A percentile compares a stretch with the other conserved stretches of the same genome.
These are phyloP conservation scores for Drosophila teissieri DNA, from an alignment of 1,140 invertebrate genomes.

Conservation along the genomic window DNA sequence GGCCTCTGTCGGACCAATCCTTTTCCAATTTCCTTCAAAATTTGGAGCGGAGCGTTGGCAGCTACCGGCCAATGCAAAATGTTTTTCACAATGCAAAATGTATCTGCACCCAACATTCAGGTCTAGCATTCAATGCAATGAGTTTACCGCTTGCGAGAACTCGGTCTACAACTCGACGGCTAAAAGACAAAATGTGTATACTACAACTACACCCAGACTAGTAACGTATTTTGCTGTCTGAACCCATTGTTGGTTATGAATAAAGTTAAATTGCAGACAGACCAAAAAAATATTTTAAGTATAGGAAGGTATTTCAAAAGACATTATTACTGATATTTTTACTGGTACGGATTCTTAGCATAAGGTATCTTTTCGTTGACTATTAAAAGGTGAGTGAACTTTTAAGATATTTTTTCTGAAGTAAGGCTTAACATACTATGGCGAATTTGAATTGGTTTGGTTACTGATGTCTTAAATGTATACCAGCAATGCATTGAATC, in stretches of 20 bases:
- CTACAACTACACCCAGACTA: background rate
- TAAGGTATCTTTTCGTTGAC: background rate
- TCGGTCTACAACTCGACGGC: slow-evolving; percentile 6
- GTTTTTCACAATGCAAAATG: slow-evolving; percentile 26
- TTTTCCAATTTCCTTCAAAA: slow-evolving; percentile 19
- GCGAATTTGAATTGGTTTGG: too few species aligned
- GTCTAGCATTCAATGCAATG: slow-evolving; percentile 8
- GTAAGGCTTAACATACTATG: too few species aligned
- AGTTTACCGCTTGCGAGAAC: slow-evolving; percentile 12
- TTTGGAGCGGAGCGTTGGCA: background rate
- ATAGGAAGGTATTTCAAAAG: too few species aligned
- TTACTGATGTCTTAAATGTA: background rate
- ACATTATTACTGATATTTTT: background rate
- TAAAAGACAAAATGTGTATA: slow-evolving; percentile 34
- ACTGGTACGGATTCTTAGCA: background rate
- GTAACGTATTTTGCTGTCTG: background rate
- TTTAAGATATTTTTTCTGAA: background rate
- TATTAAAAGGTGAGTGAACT: background rate
- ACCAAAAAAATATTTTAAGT: too few species aligned
- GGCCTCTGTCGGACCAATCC: slow-evolving; percentile 18
- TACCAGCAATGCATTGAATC: background rate
- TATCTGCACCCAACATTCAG: slow-evolving; percentile 30
- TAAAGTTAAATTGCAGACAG: background rate
- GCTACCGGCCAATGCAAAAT: slow-evolving; percentile 33
- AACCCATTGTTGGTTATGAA: background rate